Percentiles rank a stretch among this genome's conserved stretches.
These are phyloP conservation scores for Bothrops jararaca DNA, from an alignment of 2,113 vertebrate genomes.

Conservation along the genomic window DNA sequence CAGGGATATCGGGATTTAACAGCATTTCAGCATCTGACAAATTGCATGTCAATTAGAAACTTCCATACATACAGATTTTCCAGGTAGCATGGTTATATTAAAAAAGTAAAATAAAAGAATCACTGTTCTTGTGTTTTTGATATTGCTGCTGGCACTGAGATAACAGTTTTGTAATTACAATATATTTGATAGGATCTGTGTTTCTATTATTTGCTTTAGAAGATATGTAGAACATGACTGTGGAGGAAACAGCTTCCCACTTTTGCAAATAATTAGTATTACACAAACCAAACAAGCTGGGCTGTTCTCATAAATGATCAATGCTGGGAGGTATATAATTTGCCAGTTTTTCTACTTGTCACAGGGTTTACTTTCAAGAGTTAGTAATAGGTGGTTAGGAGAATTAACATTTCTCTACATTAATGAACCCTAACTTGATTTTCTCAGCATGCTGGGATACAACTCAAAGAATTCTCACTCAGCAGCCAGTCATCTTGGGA, in stretches of 20 bases:
- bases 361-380: conserved; percentile 61
- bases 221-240: conserved; percentile 67
- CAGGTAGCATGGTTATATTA: not conserved
- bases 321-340: conserved; percentile 62
- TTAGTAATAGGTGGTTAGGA: conserved; percentile 62
- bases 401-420: conserved; percentile 53
- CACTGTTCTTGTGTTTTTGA: not conserved
- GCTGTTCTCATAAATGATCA: conserved; percentile 59
- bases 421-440: not conserved
- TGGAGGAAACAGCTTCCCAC: conserved; percentile 62
- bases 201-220: conserved; percentile 60
- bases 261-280: conserved; percentile 58
- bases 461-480: not conserved
- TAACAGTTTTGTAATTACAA: not conserved
- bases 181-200: not conserved
- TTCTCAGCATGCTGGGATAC: not conserved
- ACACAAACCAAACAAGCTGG: conserved; percentile 33
- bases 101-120: not conserved
- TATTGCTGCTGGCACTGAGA: not conserved
- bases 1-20: not conserved
- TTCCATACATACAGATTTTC: not conserved
- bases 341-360: conserved; percentile 72
- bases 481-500: not conserved
- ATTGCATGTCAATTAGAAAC: not conserved
- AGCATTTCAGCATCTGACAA: not conserved